phyloP scores from a whole-genome alignment of 1,140 invertebrate genomes.

The Bombus waltoni region DNA sequence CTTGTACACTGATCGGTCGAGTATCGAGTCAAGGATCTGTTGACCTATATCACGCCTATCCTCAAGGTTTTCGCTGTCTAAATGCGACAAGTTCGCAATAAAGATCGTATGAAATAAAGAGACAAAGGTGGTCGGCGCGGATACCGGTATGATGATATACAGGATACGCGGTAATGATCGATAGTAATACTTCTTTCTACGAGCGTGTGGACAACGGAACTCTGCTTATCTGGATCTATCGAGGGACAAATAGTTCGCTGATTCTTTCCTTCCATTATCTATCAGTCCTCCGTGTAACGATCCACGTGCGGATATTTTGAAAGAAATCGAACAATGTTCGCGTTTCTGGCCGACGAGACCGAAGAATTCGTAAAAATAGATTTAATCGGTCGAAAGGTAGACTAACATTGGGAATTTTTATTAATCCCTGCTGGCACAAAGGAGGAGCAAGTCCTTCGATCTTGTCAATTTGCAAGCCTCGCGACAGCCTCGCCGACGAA shows the following conservation, averaged over 20 bases:
- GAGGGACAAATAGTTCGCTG: background rate
- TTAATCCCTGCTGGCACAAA: background rate
- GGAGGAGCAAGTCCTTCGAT: background rate
- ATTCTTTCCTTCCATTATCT: background rate
- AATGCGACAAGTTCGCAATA: conserved; percentile 7
- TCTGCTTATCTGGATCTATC: background rate
- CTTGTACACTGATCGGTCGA: background rate
- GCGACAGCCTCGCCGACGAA: conserved; percentile 12
- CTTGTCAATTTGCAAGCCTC: conserved; percentile 29
- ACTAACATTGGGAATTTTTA: too few species aligned
- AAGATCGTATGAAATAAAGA: background rate
- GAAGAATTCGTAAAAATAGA: too few species aligned
- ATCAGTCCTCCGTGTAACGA: too few species aligned
- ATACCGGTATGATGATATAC: background rate
- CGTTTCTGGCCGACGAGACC: too few species aligned
- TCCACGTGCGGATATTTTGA: too few species aligned
- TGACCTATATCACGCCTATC: background rate
- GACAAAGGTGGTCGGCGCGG: background rate
- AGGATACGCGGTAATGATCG: background rate
- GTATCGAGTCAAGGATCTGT: background rate
- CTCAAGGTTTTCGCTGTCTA: conserved; percentile 1
- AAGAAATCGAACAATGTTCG: too few species aligned
- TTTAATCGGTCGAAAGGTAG: background rate
- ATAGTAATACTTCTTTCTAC: background rate
- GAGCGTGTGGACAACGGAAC: background rate